These are phyloP conservation scores for Chrysolina haemoptera DNA, from an alignment of 2,888 invertebrate species.

Conservation along the genomic window DNA sequence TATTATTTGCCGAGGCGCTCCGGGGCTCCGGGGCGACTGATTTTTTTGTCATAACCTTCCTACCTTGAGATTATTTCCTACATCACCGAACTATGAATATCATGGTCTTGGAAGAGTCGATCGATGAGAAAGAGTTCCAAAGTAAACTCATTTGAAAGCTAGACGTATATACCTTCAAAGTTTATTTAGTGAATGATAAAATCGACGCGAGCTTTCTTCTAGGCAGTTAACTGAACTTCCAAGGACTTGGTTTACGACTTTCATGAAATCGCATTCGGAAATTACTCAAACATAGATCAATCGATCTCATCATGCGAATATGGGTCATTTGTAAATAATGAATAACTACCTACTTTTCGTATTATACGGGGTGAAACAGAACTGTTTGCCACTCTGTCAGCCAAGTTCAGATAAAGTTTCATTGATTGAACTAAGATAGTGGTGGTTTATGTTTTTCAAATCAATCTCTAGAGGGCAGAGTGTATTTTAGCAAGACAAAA, in stretches of 20 bases:
- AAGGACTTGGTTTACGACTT: not conserved
- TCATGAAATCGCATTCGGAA: not conserved
- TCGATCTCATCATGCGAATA: not conserved
- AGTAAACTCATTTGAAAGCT: not conserved
- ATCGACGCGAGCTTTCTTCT: not conserved
- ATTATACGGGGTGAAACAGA: not conserved
- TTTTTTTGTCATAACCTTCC: too few species aligned
- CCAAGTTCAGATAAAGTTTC: too few species aligned
- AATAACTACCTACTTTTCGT: not conserved
- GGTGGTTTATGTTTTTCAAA: too few species aligned
- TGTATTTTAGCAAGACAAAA: too few species aligned
- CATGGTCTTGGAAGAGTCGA: not conserved
- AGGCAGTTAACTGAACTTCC: not conserved
- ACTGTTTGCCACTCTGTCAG: too few species aligned
- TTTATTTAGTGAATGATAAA: constrained; percentile 6
- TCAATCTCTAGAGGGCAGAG: too few species aligned
- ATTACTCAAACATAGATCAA: not conserved
- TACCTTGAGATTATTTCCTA: too few species aligned
- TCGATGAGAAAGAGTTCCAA: constrained; percentile 2
- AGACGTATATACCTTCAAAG: not conserved
- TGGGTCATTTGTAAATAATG: not conserved
- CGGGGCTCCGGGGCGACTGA: too few species aligned
- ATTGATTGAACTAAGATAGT: too few species aligned
- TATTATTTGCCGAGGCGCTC: too few species aligned
- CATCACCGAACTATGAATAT: too few species aligned